These are phyloP conservation scores for Athrips mouffetella DNA, from an alignment of 2,888 invertebrate species.

Conservation along the genomic window DNA sequence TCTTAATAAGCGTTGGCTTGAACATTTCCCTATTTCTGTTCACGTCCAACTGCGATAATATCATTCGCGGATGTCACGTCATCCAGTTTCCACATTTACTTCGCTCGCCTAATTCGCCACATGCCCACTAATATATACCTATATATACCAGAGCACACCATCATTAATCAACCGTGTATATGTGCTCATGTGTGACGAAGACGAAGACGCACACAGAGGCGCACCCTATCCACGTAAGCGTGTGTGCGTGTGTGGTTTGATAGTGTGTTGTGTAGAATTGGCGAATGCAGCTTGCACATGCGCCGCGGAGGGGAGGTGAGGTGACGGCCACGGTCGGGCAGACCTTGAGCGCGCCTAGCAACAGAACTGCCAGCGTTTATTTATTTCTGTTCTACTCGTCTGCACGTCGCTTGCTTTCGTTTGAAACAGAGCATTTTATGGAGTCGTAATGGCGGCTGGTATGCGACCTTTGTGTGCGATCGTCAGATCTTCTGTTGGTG, in stretches of 20 bases:
- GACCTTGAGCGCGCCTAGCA: slow-evolving; percentile 75
- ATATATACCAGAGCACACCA: slow-evolving; percentile 16
- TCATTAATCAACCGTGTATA: slow-evolving; percentile 38
- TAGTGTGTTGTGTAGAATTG: slow-evolving; percentile 25
- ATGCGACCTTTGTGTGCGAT: slow-evolving; percentile 37
- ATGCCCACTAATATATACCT: background rate
- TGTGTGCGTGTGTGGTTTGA: background rate
- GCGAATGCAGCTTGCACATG: slow-evolving; percentile 59
- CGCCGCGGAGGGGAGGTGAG: slow-evolving; percentile 36
- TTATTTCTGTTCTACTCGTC: slow-evolving; percentile 70
- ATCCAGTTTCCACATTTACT: slow-evolving; percentile 44
- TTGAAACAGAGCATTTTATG: slow-evolving; percentile 62
- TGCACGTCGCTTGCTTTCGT: slow-evolving; percentile 52
- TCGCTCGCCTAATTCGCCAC: slow-evolving; percentile 3
- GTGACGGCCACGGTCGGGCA: slow-evolving; percentile 61
- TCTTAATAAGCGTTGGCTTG: background rate
- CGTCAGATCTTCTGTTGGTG: background rate
- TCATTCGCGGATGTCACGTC: slow-evolving; percentile 45
- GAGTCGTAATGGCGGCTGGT: slow-evolving; percentile 47
- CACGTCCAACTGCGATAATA: background rate
- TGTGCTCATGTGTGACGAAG: background rate
- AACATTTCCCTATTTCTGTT: slow-evolving; percentile 1
- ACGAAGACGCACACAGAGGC: slow-evolving; percentile 35
- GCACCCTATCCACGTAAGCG: slow-evolving; percentile 26
- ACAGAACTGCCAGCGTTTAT: slow-evolving; percentile 58